Conservation (phyloP, 1,140 invertebrate genomes). For the Trachymyrmex cornetzi region DNA sequence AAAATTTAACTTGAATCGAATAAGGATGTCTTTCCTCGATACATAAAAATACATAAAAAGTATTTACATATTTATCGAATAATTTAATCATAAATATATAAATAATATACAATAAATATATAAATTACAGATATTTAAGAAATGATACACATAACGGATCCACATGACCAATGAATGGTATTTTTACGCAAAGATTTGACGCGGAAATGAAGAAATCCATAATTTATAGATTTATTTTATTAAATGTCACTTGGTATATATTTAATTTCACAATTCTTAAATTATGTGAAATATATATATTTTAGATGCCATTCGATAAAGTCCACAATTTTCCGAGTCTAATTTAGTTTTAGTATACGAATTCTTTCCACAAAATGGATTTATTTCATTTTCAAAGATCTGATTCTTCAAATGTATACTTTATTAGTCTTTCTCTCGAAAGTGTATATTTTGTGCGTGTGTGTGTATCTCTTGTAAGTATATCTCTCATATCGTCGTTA, state of each 20-base stretch:
- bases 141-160: background rate
- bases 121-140: slow-evolving; percentile 8
- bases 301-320: background rate
- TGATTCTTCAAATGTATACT: background rate
- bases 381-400: background rate
- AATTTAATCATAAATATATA: slow-evolving; percentile 27
- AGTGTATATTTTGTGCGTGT: background rate
- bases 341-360: background rate
- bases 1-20: background rate
- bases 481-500: background rate
- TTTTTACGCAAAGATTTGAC: background rate
- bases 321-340: background rate
- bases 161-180: background rate
- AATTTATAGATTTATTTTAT: background rate
- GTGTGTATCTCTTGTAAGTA: no score
- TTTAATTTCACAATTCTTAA: slow-evolving; percentile 15
- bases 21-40: background rate
- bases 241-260: slow-evolving; percentile 15
- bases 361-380: background rate
- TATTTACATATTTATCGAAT: slow-evolving; percentile 28
- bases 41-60: background rate
- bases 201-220: background rate
- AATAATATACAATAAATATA: slow-evolving; percentile 17
- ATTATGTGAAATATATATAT: background rate
- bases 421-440: background rate